Evolutionary conservation across 2,888 invertebrate genomes (phyloP).

Genomic region (Labia minor): DNA sequence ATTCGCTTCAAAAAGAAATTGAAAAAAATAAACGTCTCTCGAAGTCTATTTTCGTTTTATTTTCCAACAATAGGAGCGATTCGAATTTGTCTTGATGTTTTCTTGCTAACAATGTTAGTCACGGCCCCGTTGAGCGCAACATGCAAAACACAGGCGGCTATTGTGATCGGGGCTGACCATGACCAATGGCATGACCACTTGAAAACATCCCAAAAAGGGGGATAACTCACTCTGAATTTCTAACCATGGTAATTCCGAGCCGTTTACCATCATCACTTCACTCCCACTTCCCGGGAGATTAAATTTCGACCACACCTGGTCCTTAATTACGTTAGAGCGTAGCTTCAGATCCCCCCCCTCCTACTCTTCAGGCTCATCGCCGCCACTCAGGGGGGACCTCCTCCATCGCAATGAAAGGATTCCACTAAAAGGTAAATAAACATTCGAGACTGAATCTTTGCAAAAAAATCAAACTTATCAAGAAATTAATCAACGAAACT

Average conservation of each 20-base stretch:
- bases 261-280: not conserved
- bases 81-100: slow-evolving; percentile 13
- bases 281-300: not conserved
- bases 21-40: slow-evolving; percentile 7
- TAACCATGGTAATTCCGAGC: not conserved
- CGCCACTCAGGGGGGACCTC: no score
- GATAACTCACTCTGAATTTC: not conserved
- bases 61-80: slow-evolving; percentile 7
- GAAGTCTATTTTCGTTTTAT: slow-evolving; percentile 13
- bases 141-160: not conserved
- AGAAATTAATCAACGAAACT: no score
- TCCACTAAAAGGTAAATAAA: no score
- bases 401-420: no score
- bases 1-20: not conserved
- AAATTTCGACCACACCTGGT: slow-evolving; percentile 5
- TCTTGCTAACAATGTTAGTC: slow-evolving; percentile 13
- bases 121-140: slow-evolving; percentile 7
- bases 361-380: no score
- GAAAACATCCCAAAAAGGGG: slow-evolving; percentile 2
- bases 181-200: slow-evolving; percentile 13
- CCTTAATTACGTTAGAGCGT: not conserved
- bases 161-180: slow-evolving; percentile 13
- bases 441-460: no score
- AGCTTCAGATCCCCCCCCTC: not conserved
- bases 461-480: no score